phyloP scores from a whole-genome alignment of 2,113 vertebrate species.

The Delphinus delphis region DNA sequence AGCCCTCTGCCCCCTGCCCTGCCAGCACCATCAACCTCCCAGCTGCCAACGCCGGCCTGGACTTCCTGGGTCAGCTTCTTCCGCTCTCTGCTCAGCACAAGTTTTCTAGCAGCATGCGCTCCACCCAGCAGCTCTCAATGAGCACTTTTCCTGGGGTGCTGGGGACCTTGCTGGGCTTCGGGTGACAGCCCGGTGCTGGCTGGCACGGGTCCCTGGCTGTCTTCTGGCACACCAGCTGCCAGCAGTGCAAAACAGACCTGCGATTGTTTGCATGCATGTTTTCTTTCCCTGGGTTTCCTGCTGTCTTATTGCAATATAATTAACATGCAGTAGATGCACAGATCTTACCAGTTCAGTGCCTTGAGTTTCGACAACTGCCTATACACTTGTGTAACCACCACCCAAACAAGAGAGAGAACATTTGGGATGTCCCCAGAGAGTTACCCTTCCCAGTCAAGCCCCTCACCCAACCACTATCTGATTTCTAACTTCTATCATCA shows the following conservation, averaged over 20 bases:
- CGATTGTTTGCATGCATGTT: background rate
- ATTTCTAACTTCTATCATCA: background rate
- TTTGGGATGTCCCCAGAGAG: background rate
- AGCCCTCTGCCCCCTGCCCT: conserved; percentile 4
- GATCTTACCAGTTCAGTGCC: background rate
- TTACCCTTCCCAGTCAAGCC: background rate
- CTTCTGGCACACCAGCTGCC: background rate
- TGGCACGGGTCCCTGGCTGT: conserved; percentile 50
- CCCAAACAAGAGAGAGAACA: background rate
- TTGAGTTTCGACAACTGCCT: background rate
- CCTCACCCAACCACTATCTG: background rate
- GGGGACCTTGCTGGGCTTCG: background rate
- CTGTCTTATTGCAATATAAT: background rate
- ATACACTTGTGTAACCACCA: background rate
- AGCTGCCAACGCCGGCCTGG: background rate
- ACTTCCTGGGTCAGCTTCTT: background rate
- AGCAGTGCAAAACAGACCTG: background rate
- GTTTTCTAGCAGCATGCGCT: background rate
- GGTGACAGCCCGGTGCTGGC: background rate
- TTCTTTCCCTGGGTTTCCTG: background rate
- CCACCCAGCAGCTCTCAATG: background rate
- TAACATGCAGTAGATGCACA: background rate
- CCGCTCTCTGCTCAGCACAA: background rate
- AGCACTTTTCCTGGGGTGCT: background rate
- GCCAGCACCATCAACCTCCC: background rate